Percentiles rank a stretch among this genome's conserved stretches.
Conservation (phyloP, 2,888 invertebrate species). For the Microplitis manilae region DNA sequence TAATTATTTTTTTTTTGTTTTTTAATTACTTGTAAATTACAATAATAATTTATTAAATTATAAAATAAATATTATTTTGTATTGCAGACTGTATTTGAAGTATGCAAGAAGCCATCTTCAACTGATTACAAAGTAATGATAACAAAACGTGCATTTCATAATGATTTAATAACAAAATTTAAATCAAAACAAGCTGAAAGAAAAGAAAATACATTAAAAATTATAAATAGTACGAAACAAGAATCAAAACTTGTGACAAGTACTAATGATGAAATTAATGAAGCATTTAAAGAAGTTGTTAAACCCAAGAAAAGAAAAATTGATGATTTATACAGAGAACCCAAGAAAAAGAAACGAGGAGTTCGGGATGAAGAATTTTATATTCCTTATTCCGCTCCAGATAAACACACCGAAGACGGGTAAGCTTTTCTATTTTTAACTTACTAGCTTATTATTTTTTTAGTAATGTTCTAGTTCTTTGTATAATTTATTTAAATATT, state of each 20-base stretch:
- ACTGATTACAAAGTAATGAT: slow-evolving; percentile 89
- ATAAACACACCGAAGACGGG: slow-evolving; percentile 89
- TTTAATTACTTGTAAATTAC: slow-evolving; percentile 7
- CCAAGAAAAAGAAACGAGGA: slow-evolving; percentile 74
- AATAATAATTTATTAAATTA: slow-evolving; percentile 12
- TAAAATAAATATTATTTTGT: slow-evolving; percentile 26
- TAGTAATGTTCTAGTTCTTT: background rate
- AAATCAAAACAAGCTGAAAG: slow-evolving; percentile 70
- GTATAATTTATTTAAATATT: slow-evolving; percentile 27
- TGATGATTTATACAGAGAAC: slow-evolving; percentile 74
- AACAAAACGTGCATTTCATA: slow-evolving; percentile 84
- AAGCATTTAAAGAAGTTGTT: slow-evolving; percentile 75
- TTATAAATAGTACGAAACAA: slow-evolving; percentile 28
- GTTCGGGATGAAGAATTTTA: slow-evolving; percentile 85
- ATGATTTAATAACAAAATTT: slow-evolving; percentile 74
- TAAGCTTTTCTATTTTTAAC: slow-evolving; percentile 65
- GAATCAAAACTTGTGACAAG: slow-evolving; percentile 67
- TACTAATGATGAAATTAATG: slow-evolving; percentile 74
- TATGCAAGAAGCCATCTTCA: slow-evolving; percentile 86
- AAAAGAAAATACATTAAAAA: slow-evolving; percentile 52
- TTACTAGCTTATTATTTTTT: slow-evolving; percentile 20
- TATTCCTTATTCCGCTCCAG: slow-evolving; percentile 87
- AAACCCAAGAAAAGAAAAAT: slow-evolving; percentile 75
- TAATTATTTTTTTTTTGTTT: slow-evolving; percentile 69
- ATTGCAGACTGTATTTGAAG: slow-evolving; percentile 92